These are phyloP conservation scores for Julus scandinavius DNA, from an alignment of 2,888 invertebrate species.

Conservation along the genomic window DNA sequence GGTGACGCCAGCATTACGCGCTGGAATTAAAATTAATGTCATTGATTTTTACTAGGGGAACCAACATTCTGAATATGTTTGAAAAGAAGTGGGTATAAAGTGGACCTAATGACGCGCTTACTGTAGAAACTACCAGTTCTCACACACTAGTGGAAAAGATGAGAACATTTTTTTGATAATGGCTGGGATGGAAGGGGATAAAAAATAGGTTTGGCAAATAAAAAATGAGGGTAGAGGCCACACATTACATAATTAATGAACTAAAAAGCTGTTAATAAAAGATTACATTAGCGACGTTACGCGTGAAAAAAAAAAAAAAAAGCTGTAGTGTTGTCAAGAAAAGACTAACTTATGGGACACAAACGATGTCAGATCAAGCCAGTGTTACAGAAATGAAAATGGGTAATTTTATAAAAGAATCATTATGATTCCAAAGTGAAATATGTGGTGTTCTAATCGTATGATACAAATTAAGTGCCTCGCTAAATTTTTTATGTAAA, in stretches of 20 bases:
- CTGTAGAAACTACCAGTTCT: background rate
- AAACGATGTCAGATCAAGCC: background rate
- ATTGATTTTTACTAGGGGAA: constrained; percentile 1
- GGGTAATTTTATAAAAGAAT: background rate
- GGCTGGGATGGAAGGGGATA: background rate
- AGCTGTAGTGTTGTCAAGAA: background rate
- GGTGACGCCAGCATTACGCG: background rate
- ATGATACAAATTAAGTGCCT: background rate
- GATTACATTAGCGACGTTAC: background rate
- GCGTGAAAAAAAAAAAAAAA: background rate
- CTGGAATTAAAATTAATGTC: constrained; percentile 15
- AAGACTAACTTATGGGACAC: background rate
- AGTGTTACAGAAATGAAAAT: background rate
- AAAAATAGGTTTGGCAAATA: background rate
- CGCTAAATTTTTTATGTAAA: too few species aligned
- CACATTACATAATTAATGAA: background rate
- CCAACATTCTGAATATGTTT: background rate
- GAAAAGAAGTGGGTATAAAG: background rate
- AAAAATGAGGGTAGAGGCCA: constrained; percentile 4
- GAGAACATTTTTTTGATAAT: background rate
- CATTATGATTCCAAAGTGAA: too few species aligned
- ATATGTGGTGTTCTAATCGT: background rate
- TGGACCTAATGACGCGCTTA: background rate
- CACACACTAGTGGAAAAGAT: background rate
- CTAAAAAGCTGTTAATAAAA: constrained; percentile 37